Conservation (phyloP, 2,888 invertebrate genomes). For the Steinernema carpocapsae region DNA sequence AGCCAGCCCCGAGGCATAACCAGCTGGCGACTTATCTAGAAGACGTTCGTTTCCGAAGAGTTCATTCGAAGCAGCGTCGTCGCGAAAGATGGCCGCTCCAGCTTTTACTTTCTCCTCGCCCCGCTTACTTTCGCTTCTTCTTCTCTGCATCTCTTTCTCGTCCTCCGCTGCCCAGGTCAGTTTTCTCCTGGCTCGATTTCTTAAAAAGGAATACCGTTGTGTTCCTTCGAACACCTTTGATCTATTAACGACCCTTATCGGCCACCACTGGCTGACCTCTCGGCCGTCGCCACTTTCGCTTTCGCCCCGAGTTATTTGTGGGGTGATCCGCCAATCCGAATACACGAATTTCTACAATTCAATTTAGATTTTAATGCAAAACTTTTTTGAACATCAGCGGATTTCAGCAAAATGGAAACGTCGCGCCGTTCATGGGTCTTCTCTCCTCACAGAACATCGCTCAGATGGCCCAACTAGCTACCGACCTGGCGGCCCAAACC, state of each 20-base stretch:
- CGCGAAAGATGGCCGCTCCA: background rate
- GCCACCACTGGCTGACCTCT: background rate
- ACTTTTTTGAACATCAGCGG: background rate
- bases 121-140: background rate
- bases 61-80: background rate
- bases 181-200: background rate
- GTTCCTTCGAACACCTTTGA: background rate
- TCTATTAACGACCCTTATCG: background rate
- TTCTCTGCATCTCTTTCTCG: background rate
- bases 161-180: background rate
- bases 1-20: slow-evolving; percentile 25
- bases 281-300: background rate
- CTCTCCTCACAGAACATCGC: slow-evolving; percentile 51
- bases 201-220: background rate
- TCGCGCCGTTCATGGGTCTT: background rate
- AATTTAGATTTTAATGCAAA: background rate
- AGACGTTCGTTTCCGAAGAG: slow-evolving; percentile 27
- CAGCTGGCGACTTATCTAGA: slow-evolving; percentile 25
- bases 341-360: background rate
- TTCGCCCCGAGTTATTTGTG: too few relatives aligned
- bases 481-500: slow-evolving; percentile 53
- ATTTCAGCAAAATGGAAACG: slow-evolving; percentile 15
- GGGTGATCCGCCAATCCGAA: too few relatives aligned
- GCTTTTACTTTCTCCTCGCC: slow-evolving; percentile 10
- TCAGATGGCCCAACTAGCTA: slow-evolving; percentile 53